phyloP scores from a whole-genome alignment of 2,888 invertebrate genomes.

The Pristionchus arcanus region DNA sequence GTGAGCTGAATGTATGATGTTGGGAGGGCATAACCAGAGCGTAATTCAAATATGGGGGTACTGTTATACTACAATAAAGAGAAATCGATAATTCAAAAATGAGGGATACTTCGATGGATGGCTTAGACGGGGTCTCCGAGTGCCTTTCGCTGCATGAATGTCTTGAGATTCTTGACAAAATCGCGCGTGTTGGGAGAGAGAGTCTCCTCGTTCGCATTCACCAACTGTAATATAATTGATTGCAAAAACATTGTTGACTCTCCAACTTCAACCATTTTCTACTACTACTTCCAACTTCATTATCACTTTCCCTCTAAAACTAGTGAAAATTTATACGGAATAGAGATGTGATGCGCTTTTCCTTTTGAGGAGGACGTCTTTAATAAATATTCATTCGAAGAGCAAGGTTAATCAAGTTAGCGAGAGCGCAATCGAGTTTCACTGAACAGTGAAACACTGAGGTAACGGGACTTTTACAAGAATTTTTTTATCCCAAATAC shows the following conservation, averaged over 20 bases:
- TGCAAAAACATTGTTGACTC: neutral
- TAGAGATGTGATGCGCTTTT: too few relatives aligned
- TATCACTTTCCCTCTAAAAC: too few relatives aligned
- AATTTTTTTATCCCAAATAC: too few relatives aligned
- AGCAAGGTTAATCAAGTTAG: too few relatives aligned
- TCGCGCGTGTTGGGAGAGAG: slow-evolving; percentile 20
- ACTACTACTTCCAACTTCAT: too few relatives aligned
- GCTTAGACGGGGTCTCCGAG: slow-evolving; percentile 19
- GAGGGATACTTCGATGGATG: neutral
- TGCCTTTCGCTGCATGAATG: neutral
- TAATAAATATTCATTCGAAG: too few relatives aligned
- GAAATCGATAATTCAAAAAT: neutral
- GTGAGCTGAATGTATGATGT: neutral
- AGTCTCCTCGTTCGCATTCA: slow-evolving; percentile 5
- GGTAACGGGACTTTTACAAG: too few relatives aligned
- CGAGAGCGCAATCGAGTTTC: too few relatives aligned
- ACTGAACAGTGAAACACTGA: too few relatives aligned
- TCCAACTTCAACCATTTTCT: neutral
- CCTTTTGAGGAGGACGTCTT: too few relatives aligned
- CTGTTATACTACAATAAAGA: neutral
- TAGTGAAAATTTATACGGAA: too few relatives aligned
- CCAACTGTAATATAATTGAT: neutral
- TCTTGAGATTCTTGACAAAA: neutral
- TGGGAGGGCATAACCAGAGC: neutral
- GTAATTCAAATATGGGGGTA: neutral